Evolutionary conservation across 1,140 invertebrate species (phyloP), one percentile per base, ranked within the genome.

Genomic region (Ips nitidus): DNA sequence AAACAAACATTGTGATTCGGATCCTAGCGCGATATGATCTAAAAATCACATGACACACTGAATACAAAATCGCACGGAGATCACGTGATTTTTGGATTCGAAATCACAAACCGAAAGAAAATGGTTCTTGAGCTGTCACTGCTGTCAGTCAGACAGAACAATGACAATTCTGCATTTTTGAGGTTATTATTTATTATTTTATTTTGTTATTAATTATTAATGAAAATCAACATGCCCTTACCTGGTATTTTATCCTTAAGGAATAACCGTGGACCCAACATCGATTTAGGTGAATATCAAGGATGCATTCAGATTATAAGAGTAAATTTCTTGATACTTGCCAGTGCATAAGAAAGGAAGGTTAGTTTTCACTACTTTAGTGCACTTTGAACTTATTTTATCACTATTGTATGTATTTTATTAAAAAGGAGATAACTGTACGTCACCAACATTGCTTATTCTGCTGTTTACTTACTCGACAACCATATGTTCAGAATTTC

Each of bases 211-310:
- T 22, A 37, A 3, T 50, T 62, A 47, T 62, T 38, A 62, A 62
- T 52, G 39, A 68, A 60, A 60, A 52, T 36, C 60, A 38, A 2
- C 22, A 8, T 50, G 37, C 53, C 22, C 75, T 76, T 71, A 79
- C 78, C 75, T 77, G 66, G 63, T 69, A 73, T 63, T 55, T 77
- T 75, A 74, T 73, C 71, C 71, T 75, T 76, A 72, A 78, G 61
- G 68, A 71, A 69, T 59, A 72, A 67, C 37, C 69, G 71, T 71
- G 47, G 68, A 57, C 72, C 75, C 72, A 75, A 78, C 78, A 79
- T 79, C 70, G 70, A 60, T 41, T 67, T 58, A 73, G 40, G 58
- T 5, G 8, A 36, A 6, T 55, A 36, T 55, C 8, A 38, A 37
- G n/a, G 6, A 37, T 37, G 5, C n/a, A 55, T 55, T 55, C 52